A percentile compares a stretch with the other conserved stretches of the same genome.
phyloP scores from a whole-genome alignment of 2,113 vertebrate species.

The Podocnemis expansa region DNA sequence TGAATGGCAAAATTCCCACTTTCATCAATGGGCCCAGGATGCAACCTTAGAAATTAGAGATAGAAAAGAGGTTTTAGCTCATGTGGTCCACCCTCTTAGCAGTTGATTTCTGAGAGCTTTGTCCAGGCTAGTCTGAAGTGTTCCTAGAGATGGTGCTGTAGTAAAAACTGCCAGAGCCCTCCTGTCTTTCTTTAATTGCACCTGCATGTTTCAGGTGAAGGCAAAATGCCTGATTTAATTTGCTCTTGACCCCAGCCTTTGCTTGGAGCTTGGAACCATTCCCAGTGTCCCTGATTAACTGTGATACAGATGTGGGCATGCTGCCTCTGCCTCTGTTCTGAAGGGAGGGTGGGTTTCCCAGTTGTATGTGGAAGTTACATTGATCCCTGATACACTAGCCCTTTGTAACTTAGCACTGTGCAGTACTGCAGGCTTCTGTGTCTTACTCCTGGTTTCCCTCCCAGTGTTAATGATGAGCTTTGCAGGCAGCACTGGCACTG shows the following conservation, averaged over 20 bases:
- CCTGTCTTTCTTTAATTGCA: neutral
- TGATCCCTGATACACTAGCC: neutral
- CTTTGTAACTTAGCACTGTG: rapidly evolving
- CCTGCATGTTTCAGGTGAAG: neutral
- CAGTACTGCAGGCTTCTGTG: rapidly evolving
- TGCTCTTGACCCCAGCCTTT: neutral
- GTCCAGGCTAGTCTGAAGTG: neutral
- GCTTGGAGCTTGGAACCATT: neutral
- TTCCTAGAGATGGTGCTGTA: neutral
- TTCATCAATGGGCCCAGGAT: neutral
- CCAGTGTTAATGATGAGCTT: rapidly evolving
- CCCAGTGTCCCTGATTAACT: neutral
- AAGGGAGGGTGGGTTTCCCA: conserved; percentile 63
- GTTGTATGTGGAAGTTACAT: conserved; percentile 37
- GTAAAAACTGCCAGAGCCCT: rapidly evolving
- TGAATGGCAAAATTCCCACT: rapidly evolving
- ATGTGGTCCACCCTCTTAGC: neutral
- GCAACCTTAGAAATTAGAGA: neutral
- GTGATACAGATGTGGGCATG: neutral
- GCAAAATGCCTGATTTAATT: neutral
- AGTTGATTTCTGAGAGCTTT: neutral
- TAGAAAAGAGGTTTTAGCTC: neutral
- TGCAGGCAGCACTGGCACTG: no score
- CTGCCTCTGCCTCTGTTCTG: conserved; percentile 8
- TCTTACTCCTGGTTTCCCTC: neutral